These are phyloP conservation scores for Fratercula arctica DNA, from an alignment of 2,797 vertebrate genomes.

Conservation along the genomic window DNA sequence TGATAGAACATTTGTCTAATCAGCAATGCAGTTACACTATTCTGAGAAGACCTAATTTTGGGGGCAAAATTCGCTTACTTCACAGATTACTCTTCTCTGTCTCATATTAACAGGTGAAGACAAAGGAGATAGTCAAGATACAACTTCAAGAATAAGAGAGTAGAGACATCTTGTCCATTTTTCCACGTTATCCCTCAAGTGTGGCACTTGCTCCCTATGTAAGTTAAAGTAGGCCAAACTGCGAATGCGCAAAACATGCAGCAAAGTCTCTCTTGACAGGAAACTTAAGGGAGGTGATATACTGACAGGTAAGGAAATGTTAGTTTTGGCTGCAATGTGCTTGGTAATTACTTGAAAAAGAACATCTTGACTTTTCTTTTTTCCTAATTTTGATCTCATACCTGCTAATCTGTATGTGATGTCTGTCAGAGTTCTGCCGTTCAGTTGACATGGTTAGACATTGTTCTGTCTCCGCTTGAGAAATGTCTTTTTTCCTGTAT, in stretches of 20 bases:
- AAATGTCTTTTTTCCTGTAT: neutral
- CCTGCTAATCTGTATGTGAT: neutral
- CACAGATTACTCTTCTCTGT: neutral
- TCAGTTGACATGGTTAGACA: neutral
- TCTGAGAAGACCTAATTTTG: neutral
- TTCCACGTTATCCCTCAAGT: neutral
- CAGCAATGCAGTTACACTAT: neutral
- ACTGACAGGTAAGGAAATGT: neutral
- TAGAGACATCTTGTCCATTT: neutral
- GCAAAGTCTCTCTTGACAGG: neutral
- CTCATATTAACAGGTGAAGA: neutral
- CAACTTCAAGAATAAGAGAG: neutral
- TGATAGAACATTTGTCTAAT: neutral
- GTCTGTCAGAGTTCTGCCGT: neutral
- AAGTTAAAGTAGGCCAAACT: neutral
- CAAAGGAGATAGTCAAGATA: neutral
- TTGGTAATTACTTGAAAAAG: neutral
- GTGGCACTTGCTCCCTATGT: neutral
- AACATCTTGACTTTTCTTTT: neutral
- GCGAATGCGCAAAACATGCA: neutral
- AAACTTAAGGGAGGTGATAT: neutral
- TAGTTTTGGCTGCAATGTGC: neutral
- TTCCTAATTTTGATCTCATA: neutral
- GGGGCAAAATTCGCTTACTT: neutral
- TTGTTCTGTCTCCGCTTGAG: neutral